These are phyloP conservation scores for Thalpophila matura DNA, from an alignment of 2,888 invertebrate species.

Conservation along the genomic window DNA sequence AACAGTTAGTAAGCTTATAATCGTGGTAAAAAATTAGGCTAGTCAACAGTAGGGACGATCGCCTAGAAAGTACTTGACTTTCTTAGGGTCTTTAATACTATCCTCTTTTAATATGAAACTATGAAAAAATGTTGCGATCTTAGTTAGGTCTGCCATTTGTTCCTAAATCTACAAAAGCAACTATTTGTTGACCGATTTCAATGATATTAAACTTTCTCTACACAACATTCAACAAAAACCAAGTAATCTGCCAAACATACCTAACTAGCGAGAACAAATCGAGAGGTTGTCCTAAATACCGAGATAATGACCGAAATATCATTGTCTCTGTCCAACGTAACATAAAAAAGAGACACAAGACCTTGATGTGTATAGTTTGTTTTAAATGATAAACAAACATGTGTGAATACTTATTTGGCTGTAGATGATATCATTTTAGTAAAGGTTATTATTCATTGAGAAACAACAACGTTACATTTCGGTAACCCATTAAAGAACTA, in stretches of 20 bases:
- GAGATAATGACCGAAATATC: slow-evolving; percentile 13
- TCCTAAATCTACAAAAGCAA: too few species aligned
- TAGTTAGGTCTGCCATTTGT: too few species aligned
- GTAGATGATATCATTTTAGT: background rate
- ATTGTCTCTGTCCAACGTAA: slow-evolving; percentile 7
- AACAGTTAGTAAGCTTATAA: too few species aligned
- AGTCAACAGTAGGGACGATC: too few species aligned
- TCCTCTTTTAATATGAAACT: too few species aligned
- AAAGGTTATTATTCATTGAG: background rate
- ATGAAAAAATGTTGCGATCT: too few species aligned
- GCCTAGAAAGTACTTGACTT: too few species aligned
- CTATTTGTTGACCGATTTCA: too few species aligned
- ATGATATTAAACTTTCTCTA: too few species aligned
- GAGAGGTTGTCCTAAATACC: slow-evolving; percentile 3
- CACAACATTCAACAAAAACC: too few species aligned
- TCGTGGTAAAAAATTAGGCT: too few species aligned
- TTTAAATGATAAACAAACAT: background rate
- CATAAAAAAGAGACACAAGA: slow-evolving; percentile 1
- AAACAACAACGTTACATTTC: background rate
- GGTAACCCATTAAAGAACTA: background rate
- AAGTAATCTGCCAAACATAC: background rate
- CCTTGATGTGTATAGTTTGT: background rate
- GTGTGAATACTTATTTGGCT: background rate
- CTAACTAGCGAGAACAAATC: background rate
- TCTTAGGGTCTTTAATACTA: too few species aligned